A percentile compares a stretch with the other conserved stretches of the same genome.
phyloP scores from a whole-genome alignment of 2,888 invertebrate species.

The Acanthosepion pharaonis region DNA sequence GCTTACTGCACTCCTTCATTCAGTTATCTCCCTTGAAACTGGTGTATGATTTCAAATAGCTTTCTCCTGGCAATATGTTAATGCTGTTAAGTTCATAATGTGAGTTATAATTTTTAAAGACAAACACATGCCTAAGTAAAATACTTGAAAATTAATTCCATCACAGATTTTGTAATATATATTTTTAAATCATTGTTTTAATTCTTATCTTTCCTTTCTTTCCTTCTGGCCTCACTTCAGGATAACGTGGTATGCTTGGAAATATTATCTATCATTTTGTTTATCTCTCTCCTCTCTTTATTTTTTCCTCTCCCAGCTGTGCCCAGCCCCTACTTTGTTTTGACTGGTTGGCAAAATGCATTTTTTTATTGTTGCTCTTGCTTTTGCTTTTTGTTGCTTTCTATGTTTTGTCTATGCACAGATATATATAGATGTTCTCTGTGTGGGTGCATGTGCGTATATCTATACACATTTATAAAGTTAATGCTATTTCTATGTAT shows the following conservation, averaged over 20 bases:
- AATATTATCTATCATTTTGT: conserved; percentile 42
- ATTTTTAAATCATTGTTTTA: conserved; percentile 4
- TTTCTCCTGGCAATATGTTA: neutral
- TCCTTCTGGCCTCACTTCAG: conserved; percentile 46
- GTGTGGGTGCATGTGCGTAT: neutral
- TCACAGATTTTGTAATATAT: neutral
- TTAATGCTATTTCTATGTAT: neutral
- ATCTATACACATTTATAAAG: neutral
- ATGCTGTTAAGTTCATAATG: neutral
- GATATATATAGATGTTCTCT: neutral
- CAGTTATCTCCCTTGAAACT: neutral
- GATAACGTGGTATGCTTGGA: conserved; percentile 48
- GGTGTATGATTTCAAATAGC: neutral
- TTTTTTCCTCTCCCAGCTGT: neutral
- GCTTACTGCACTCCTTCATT: neutral
- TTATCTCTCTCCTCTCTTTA: neutral
- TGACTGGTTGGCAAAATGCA: neutral
- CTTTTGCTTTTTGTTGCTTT: conserved; percentile 4
- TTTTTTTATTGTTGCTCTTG: neutral
- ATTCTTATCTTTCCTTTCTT: conserved; percentile 44
- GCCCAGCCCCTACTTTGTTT: neutral
- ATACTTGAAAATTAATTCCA: neutral
- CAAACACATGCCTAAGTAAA: neutral
- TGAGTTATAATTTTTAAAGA: neutral
- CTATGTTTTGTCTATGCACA: neutral